Evolutionary conservation across 2,888 invertebrate genomes (phyloP).

Genomic region (Metallyticus violacea): DNA sequence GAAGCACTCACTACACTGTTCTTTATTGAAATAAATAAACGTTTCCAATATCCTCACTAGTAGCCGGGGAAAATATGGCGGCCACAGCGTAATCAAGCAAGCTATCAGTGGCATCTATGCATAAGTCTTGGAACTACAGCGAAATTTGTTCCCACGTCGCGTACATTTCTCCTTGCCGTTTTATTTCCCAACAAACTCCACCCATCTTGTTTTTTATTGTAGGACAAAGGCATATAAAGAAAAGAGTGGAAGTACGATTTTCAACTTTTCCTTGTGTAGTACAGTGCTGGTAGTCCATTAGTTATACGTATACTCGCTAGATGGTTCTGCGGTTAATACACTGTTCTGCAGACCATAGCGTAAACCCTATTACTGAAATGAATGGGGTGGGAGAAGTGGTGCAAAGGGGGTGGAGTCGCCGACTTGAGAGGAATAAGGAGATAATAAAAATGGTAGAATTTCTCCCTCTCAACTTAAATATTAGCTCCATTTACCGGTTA

Average conservation of each 20-base stretch:
- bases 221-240: background rate
- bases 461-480: background rate
- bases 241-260: background rate
- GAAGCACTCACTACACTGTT: no score
- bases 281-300: background rate
- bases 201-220: background rate
- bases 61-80: no score
- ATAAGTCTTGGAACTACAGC: no score
- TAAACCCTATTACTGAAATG: background rate
- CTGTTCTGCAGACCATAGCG: background rate
- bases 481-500: background rate
- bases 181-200: background rate
- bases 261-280: background rate
- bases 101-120: no score
- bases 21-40: no score
- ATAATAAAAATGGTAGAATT: background rate
- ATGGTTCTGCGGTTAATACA: background rate
- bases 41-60: no score
- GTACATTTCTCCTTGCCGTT: background rate
- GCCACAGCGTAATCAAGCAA: no score
- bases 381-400: background rate
- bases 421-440: background rate
- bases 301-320: background rate
- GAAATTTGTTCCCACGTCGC: no score
- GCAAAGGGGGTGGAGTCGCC: no score